These are phyloP conservation scores for Sciurus vulgaris DNA, from an alignment of 2,797 vertebrate species.

Conservation along the genomic window DNA sequence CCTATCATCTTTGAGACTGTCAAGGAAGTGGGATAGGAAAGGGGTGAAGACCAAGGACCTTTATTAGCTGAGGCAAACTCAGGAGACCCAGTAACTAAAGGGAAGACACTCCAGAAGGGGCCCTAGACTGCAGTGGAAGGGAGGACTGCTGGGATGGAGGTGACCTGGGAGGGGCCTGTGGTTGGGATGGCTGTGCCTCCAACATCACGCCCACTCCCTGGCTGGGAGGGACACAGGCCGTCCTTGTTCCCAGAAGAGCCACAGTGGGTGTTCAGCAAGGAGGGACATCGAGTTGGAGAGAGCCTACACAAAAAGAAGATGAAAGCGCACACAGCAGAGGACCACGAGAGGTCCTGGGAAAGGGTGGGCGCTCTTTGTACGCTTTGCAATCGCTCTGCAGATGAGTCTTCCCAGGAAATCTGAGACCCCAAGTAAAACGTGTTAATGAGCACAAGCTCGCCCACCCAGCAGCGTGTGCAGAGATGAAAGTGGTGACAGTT, in stretches of 20 bases:
- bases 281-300: neutral
- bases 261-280: neutral
- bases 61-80: neutral
- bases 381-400: neutral
- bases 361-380: neutral
- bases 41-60: neutral
- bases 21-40: neutral
- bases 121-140: neutral
- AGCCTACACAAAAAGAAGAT: neutral
- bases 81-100: neutral
- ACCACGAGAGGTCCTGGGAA: neutral
- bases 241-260: neutral
- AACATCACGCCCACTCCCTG: neutral
- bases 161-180: too few relatives aligned
- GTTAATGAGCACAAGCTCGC: neutral
- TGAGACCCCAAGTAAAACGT: neutral
- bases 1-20: neutral
- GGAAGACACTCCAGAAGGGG: neutral
- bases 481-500: neutral
- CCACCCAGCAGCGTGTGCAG: too few relatives aligned
- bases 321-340: rapidly evolving
- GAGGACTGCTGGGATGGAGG: neutral
- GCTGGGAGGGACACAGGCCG: neutral
- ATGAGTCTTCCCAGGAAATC: neutral
- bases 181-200: too few relatives aligned